Base-by-base conservation (phyloP, 2,888 invertebrate genomes). In the Megalurothrips usitatus region DNA sequence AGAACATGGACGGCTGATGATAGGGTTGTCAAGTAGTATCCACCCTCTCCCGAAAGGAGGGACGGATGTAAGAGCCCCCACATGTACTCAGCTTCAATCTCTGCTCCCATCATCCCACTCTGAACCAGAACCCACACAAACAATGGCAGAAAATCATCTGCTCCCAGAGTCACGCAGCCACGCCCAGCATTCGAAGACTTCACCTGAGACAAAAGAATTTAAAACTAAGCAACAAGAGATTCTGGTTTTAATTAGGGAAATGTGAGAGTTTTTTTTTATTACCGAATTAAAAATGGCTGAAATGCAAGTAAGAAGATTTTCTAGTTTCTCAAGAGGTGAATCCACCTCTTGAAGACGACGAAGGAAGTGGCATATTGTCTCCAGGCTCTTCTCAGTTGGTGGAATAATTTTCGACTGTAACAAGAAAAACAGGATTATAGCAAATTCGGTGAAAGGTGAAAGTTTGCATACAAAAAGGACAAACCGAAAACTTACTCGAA, bases 51-150 rank as follows among this genome's bases (percentile, higher is more conserved):
- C 0, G 94, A 94, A 80, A 97, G 89, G 80, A 98, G 88, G 0
- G 96, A 96, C 0, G 96, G 96, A 82, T 98, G 98, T 58, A 98
- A 89, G 68, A 99, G 89, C 3, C 94, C 87, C 90, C 97, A 97
- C 96, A 98, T 98, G 86, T 97, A 95, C 86, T 97, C 97, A 0
- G 97, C 96, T 87, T 98, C 98, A 82, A 98, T 92, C 88, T 98
- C 98, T 0, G 96, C 97, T 49, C 96, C 94, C 11, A 97, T 94
- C 85, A 97, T 92, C 58, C 95, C 94, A 84, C 95, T 94, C 83
- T 95, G 94, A 0, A 97, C 95, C 84, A 98, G 90, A 14, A 97
- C 94, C 92, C 95, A 97, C 81, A 97, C 96, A 80, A 98, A 91
- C 81, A 97, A 92, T 0, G 97, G 97, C 81, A 98, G 90, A 83